Conservation (phyloP, 2,888 invertebrate species). For the Cephus sareptanus region DNA sequence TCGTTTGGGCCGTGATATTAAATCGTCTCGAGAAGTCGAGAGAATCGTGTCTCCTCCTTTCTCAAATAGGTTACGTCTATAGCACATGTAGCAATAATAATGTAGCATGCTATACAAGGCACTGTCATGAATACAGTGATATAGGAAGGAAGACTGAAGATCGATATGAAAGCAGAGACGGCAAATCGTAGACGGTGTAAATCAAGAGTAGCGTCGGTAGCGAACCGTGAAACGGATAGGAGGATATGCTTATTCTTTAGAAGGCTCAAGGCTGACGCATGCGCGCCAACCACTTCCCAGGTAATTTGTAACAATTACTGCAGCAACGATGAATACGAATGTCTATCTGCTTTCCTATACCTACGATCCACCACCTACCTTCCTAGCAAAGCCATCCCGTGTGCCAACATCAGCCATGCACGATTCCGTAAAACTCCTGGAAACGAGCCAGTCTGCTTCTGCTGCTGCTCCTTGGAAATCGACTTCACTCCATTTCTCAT, state of each 20-base stretch:
- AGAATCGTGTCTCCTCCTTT: background rate
- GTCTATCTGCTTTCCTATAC: constrained; percentile 9
- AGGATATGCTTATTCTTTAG: background rate
- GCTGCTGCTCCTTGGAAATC: background rate
- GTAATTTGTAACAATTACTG: constrained; percentile 42
- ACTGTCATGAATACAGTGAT: background rate
- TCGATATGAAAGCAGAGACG: background rate
- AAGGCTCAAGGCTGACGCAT: background rate
- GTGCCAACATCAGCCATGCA: background rate
- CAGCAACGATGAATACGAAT: constrained; percentile 33
- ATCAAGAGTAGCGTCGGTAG: background rate
- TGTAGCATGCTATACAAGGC: background rate
- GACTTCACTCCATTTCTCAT: background rate
- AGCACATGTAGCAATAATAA: background rate
- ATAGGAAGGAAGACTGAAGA: background rate
- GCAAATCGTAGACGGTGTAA: background rate
- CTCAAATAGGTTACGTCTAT: background rate
- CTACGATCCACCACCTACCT: constrained; percentile 9
- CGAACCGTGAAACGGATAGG: background rate
- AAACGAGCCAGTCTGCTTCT: constrained; percentile 27
- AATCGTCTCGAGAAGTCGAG: background rate
- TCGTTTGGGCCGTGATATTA: background rate
- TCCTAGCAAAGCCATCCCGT: background rate
- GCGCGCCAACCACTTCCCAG: background rate
- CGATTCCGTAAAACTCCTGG: constrained; percentile 16